phyloP scores from a whole-genome alignment of 2,888 invertebrate species.

The Sarcophaga carnaria region DNA sequence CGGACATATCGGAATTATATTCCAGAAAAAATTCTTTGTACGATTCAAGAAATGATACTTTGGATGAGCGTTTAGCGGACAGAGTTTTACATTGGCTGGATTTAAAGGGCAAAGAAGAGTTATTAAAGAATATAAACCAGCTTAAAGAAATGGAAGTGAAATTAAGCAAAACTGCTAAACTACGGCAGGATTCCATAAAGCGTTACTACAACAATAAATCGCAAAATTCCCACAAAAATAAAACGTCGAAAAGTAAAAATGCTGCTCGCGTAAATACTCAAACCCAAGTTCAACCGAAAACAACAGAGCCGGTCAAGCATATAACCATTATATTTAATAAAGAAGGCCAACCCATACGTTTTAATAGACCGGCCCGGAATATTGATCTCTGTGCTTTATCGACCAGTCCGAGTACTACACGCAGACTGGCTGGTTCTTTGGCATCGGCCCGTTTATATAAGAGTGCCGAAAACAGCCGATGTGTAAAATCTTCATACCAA shows the following conservation, averaged over 20 bases:
- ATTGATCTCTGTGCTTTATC: slow-evolving; percentile 78
- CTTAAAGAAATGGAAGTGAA: slow-evolving; percentile 63
- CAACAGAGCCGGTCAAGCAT: slow-evolving; percentile 77
- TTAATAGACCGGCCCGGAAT: slow-evolving; percentile 79
- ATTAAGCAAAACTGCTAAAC: slow-evolving; percentile 66
- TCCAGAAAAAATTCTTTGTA: slow-evolving; percentile 78
- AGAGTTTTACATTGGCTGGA: slow-evolving; percentile 91
- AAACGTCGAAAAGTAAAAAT: slow-evolving; percentile 14
- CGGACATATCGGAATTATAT: slow-evolving; percentile 70
- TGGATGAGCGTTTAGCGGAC: slow-evolving; percentile 84
- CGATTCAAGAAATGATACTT: slow-evolving; percentile 74
- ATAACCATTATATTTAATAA: slow-evolving; percentile 81
- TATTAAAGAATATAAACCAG: slow-evolving; percentile 45
- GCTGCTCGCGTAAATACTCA: neutral
- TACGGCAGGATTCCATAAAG: slow-evolving; percentile 51
- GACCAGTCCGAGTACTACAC: slow-evolving; percentile 74
- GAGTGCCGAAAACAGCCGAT: slow-evolving; percentile 61
- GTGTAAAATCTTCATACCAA: neutral
- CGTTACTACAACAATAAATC: slow-evolving; percentile 27
- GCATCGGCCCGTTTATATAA: slow-evolving; percentile 78
- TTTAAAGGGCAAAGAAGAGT: slow-evolving; percentile 85
- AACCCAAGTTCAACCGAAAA: slow-evolving; percentile 5
- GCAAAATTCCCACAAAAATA: slow-evolving; percentile 1
- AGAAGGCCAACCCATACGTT: slow-evolving; percentile 78
- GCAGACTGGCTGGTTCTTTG: slow-evolving; percentile 75